Evolutionary conservation across 2,797 vertebrate species (phyloP).

Genomic region (Siniperca scherzeri): DNA sequence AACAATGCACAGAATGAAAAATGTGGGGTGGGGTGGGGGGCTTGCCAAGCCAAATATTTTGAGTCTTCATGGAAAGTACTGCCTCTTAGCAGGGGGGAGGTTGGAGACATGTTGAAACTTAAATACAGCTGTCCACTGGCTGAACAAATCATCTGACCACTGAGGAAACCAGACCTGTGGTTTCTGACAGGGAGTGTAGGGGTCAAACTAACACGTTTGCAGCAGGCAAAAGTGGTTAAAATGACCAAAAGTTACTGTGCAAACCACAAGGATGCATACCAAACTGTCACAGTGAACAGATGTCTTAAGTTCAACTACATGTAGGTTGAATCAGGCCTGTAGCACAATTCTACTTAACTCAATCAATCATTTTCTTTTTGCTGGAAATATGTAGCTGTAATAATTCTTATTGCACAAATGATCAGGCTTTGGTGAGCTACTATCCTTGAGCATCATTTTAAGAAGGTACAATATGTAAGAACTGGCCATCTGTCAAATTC

Average conservation of each 20-base stretch:
- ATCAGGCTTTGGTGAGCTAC: background rate
- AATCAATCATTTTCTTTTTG: background rate
- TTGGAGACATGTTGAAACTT: background rate
- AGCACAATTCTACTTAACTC: background rate
- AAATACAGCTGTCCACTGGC: conserved; percentile 32
- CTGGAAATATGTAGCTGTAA: background rate
- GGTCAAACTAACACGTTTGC: background rate
- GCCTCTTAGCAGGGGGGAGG: background rate
- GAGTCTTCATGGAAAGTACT: background rate
- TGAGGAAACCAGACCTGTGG: background rate
- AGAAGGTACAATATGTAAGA: too few species aligned
- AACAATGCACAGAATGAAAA: background rate
- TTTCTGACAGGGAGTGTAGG: background rate
- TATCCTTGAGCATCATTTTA: background rate
- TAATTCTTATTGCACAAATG: background rate
- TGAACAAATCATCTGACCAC: conserved; percentile 2
- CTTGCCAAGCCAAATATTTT: conserved; percentile 17
- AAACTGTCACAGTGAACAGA: background rate
- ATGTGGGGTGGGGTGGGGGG: background rate
- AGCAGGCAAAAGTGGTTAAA: too few species aligned
- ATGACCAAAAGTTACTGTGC: background rate
- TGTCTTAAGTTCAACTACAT: background rate
- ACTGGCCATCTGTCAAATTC: too few species aligned
- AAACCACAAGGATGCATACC: background rate
- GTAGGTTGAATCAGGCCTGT: background rate